These are phyloP conservation scores for Oryzias javanicus DNA, from an alignment of 2,113 vertebrate genomes.

Conservation along the genomic window DNA sequence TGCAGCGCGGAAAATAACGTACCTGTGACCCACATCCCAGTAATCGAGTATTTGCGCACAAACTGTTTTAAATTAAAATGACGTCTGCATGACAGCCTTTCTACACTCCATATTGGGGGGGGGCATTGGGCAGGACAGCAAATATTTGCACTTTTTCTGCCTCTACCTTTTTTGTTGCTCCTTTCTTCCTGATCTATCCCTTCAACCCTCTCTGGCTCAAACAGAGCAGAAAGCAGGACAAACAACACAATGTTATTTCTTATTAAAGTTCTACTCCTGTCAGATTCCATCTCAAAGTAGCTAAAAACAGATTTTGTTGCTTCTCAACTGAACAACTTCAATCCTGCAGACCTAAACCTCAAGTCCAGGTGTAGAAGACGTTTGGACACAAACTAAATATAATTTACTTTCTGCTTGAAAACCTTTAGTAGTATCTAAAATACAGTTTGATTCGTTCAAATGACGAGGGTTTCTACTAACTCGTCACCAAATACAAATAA, in stretches of 20 bases:
- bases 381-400: too few relatives aligned
- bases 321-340: too few relatives aligned
- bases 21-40: not conserved
- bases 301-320: too few relatives aligned
- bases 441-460: too few relatives aligned
- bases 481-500: slow-evolving; percentile 19
- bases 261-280: not conserved
- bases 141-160: slow-evolving; percentile 65
- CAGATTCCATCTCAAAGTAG: too few relatives aligned
- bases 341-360: too few relatives aligned
- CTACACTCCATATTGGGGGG: slow-evolving; percentile 51
- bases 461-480: not conserved
- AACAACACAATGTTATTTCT: slow-evolving; percentile 41
- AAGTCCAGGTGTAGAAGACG: too few relatives aligned
- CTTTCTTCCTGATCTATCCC: not conserved
- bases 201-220: slow-evolving; percentile 17
- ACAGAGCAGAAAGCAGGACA: slow-evolving; percentile 47
- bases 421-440: too few relatives aligned
- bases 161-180: slow-evolving; percentile 24
- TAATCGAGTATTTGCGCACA: slow-evolving; percentile 42
- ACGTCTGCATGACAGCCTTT: slow-evolving; percentile 36
- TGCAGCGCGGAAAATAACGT: too few relatives aligned
- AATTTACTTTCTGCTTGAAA: too few relatives aligned
- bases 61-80: slow-evolving; percentile 45
- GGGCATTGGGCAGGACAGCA: slow-evolving; percentile 39